Percentiles rank a stretch among this genome's conserved stretches.
These are phyloP conservation scores for Apodemus agrarius DNA, from an alignment of 2,797 vertebrate genomes.

Conservation along the genomic window DNA sequence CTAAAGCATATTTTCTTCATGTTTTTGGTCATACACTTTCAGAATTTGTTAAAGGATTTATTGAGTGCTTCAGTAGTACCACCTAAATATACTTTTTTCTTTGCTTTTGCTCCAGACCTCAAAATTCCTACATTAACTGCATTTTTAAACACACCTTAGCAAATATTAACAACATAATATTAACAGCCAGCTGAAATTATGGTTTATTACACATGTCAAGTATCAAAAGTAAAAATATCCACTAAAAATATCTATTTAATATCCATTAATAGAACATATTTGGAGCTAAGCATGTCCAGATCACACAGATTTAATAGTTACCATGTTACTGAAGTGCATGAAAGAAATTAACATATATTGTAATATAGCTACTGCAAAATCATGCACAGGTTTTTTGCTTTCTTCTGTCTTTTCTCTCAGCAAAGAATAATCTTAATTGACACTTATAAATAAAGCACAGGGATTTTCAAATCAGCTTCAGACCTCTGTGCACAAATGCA, in stretches of 20 bases:
- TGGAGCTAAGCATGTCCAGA: neutral
- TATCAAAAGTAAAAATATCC: neutral
- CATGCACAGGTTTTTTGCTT: neutral
- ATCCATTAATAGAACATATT: neutral
- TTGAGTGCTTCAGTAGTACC: neutral
- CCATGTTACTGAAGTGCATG: neutral
- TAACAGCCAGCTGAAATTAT: neutral
- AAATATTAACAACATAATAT: neutral
- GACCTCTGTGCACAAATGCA: neutral
- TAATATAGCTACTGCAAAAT: slow-evolving; percentile 27
- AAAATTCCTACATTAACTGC: neutral
- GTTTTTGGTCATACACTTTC: neutral
- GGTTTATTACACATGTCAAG: neutral
- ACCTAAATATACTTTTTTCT: neutral
- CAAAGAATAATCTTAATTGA: neutral
- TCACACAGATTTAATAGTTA: neutral
- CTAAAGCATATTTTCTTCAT: neutral
- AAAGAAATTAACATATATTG: neutral
- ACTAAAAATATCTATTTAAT: neutral
- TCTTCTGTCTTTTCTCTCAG: neutral
- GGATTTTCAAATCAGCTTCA: slow-evolving; percentile 19
- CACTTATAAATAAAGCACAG: slow-evolving; percentile 12
- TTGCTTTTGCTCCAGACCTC: neutral
- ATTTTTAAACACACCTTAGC: neutral
- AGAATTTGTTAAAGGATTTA: neutral